phyloP scores from a whole-genome alignment of 2,797 vertebrate species.

The Dromococcyx pavoninus region DNA sequence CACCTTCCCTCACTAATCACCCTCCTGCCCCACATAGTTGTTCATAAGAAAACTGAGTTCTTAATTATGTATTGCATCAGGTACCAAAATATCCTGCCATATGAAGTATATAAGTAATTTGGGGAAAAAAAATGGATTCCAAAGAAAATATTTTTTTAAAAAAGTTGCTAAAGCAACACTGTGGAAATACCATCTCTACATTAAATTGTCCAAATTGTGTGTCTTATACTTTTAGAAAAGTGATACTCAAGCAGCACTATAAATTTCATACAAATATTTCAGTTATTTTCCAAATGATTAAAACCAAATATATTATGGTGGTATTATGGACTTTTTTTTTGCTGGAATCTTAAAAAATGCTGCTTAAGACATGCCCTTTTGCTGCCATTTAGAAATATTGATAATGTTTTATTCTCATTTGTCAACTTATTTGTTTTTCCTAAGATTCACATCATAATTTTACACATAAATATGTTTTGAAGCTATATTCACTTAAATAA shows the following conservation, averaged over 20 bases:
- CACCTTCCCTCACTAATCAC: accelerated
- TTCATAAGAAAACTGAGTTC: neutral
- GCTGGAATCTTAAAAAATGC: neutral
- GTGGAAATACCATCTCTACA: neutral
- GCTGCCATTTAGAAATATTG: neutral
- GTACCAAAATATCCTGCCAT: neutral
- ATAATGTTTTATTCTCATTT: neutral
- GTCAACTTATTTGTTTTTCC: slow-evolving; percentile 21
- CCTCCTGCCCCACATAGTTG: accelerated
- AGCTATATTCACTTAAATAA: neutral
- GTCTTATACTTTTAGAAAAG: neutral
- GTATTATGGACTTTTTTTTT: neutral
- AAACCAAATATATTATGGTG: neutral
- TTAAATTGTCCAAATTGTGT: neutral
- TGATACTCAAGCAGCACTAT: neutral
- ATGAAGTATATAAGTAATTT: neutral
- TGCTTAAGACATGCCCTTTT: neutral
- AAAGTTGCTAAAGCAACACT: neutral
- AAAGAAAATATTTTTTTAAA: neutral
- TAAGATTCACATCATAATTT: neutral
- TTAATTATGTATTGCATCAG: accelerated
- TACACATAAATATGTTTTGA: neutral
- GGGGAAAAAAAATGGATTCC: neutral
- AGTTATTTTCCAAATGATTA: slow-evolving; percentile 34
- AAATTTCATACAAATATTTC: neutral